These are phyloP conservation scores for Acrossocheilus wenchowensis DNA, from an alignment of 2,797 vertebrate species.

Conservation along the genomic window DNA sequence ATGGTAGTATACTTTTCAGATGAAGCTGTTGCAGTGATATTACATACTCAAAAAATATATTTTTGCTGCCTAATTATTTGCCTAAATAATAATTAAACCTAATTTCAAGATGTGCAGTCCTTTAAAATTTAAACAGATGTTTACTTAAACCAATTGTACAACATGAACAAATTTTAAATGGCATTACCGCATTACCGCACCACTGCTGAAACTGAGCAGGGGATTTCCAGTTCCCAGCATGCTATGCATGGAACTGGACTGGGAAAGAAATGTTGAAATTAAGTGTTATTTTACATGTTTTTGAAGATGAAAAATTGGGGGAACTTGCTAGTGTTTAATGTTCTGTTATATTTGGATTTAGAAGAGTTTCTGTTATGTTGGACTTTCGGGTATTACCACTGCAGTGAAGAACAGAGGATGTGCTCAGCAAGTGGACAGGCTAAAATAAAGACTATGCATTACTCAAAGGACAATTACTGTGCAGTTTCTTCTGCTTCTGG, in stretches of 20 bases:
- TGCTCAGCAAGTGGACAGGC: not conserved
- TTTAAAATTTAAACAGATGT: not conserved
- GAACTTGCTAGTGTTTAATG: not conserved
- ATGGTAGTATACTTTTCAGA: not conserved
- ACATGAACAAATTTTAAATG: not conserved
- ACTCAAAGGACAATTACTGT: not conserved
- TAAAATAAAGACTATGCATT: not conserved
- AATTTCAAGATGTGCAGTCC: not conserved
- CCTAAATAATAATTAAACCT: not conserved
- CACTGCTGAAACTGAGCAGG: not conserved
- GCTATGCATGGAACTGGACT: not conserved
- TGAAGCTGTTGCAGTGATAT: not conserved
- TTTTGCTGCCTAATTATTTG: too few species aligned
- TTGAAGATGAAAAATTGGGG: not conserved
- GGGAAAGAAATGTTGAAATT: not conserved
- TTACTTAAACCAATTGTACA: not conserved
- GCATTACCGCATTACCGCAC: not conserved
- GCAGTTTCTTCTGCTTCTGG: not conserved
- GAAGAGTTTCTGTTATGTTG: not conserved
- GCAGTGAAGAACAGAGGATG: not conserved
- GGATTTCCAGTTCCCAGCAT: slow-evolving; percentile 15
- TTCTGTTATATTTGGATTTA: not conserved
- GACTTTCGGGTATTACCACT: not conserved
- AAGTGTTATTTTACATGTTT: slow-evolving; percentile 8
- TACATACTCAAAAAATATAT: not conserved